Conservation (phyloP, 1,140 invertebrate species). For the Cepaea nemoralis region DNA sequence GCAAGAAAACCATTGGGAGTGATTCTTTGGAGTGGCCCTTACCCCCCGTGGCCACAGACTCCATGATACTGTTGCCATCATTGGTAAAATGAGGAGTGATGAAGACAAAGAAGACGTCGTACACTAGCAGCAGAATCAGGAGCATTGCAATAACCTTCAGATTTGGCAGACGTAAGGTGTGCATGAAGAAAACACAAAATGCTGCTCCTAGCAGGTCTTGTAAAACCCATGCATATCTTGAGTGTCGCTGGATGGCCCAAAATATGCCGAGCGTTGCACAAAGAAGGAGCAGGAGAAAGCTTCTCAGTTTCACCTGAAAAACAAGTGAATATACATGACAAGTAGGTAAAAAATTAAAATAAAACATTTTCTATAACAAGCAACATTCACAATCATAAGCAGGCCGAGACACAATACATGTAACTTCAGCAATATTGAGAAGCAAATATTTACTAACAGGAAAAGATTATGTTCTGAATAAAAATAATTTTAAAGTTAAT, state of each 20-base stretch:
- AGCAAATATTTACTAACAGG: too few species aligned
- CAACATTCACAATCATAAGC: too few species aligned
- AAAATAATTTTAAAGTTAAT: too few species aligned
- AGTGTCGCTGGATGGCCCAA: conserved; percentile 58
- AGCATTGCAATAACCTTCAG: conserved; percentile 74
- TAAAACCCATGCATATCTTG: conserved; percentile 73
- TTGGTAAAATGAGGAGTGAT: conserved; percentile 77
- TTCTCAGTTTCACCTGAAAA: conserved; percentile 59
- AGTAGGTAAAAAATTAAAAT: too few species aligned
- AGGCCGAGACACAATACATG: too few species aligned
- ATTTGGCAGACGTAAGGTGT: conserved; percentile 73
- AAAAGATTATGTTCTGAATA: too few species aligned
- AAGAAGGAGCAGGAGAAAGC: conserved; percentile 66
- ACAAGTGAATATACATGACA: too few species aligned
- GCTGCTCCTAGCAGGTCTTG: conserved; percentile 75
- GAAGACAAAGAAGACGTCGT: conserved; percentile 81
- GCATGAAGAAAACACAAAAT: conserved; percentile 74
- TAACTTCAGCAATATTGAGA: too few species aligned
- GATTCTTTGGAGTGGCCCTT: conserved; percentile 54
- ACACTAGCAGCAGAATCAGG: conserved; percentile 76
- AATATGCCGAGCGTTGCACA: conserved; percentile 61
- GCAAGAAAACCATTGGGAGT: conserved; percentile 76
- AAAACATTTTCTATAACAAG: too few species aligned
- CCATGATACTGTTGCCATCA: conserved; percentile 78
- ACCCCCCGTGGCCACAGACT: conserved; percentile 76